Conservation (phyloP, 2,113 vertebrate genomes). For the Numida meleagris region DNA sequence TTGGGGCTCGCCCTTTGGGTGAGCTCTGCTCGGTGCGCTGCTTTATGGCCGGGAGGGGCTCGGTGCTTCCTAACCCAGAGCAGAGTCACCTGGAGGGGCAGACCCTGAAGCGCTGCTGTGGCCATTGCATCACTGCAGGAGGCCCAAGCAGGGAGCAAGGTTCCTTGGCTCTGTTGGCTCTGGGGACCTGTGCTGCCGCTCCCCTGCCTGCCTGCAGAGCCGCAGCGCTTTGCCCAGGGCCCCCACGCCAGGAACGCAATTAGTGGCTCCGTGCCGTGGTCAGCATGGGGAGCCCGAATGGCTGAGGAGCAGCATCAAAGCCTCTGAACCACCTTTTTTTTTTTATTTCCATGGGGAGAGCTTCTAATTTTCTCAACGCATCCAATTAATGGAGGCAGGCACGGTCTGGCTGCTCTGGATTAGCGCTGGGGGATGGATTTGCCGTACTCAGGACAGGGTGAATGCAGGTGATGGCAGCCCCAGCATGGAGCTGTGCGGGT, state of each 20-base stretch:
- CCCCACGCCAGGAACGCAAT: neutral
- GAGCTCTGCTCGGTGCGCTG: neutral
- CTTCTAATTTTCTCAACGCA: slow-evolving; percentile 45
- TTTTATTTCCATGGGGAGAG: slow-evolving; percentile 30
- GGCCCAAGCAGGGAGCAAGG: no score
- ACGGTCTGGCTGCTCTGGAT: neutral
- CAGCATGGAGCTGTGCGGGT: no score
- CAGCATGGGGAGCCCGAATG: slow-evolving; percentile 62
- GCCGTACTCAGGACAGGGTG: neutral
- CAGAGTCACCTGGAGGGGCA: neutral
- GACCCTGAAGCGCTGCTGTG: no score
- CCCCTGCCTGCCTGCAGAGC: neutral
- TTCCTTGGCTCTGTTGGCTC: no score
- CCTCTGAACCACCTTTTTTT: slow-evolving; percentile 17
- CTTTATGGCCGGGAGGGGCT: neutral
- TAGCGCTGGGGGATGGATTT: neutral
- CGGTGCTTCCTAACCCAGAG: neutral
- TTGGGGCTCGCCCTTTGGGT: neutral
- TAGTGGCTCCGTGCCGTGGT: slow-evolving; percentile 17
- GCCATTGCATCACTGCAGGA: no score
- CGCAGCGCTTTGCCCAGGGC: neutral
- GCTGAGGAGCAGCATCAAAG: slow-evolving; percentile 69
- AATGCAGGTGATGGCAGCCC: no score
- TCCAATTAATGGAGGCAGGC: neutral
- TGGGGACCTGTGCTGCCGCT: neutral